Evolutionary conservation across 2,797 vertebrate species (phyloP), one percentile per base, ranked within the genome.

Genomic region (Margarornis squamiger): DNA sequence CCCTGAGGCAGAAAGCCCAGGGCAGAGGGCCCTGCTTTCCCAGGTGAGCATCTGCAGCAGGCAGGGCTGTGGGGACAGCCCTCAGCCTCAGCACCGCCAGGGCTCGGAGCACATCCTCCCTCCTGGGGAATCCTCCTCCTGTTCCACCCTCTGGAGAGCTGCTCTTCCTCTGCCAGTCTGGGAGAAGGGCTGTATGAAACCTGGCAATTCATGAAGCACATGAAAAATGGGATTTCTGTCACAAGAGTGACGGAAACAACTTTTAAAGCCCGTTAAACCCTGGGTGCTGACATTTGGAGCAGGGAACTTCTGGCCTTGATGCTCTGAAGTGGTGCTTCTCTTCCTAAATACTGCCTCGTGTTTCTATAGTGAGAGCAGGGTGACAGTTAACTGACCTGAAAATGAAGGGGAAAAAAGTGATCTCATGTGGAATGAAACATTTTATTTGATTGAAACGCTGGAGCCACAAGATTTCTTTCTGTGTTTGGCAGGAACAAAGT

Each of bases 401-500:
- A 70, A 21, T 6, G 39, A 62, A 58, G 39, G 39, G 78, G 3
- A 0, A 39, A 30, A 58, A 65, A 49, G 62, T 19, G 38, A 57
- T 38, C 67, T 89, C 58, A 5, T 36, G 74, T 34, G 70, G 75
- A 94, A 91, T 41, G 24, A 54, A 72, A 41, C 1, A 7, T 55
- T 94, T 75, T 8, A 45, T 65, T 81, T 49, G 45, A 57, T 68
- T 72, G 75, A 78, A 93, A 78, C 21, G 1, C 41, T 23, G 45
- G 43, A 57, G 41, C 41, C 10, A 13, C 20, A 4, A 14, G 34
- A 30, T 48, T 24, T 52, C 54, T 29, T 14, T 8, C 3, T 20
- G 57, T 26, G 38, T 34, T 74, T 43, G 43, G 7, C 46, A 10
- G 0, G 1, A 27, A 11, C 30, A 32, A 8, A 22, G 30, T 0